Evolutionary conservation across 2,113 vertebrate genomes (phyloP).

Genomic region (Paraplagusia blochii): DNA sequence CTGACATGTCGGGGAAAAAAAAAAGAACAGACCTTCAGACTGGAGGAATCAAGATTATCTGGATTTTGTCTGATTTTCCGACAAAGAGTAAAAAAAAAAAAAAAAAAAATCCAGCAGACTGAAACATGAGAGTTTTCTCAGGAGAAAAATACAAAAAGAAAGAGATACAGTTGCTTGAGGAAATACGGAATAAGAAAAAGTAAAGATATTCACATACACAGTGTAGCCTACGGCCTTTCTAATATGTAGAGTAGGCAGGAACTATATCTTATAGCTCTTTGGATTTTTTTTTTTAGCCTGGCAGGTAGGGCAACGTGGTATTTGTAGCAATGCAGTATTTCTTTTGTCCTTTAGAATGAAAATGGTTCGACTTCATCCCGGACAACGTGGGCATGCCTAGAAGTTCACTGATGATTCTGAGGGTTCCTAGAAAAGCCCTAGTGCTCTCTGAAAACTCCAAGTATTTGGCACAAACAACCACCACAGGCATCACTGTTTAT

Average conservation of each 20-base stretch:
- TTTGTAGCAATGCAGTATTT: no score
- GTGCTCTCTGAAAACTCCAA: constrained; percentile 1
- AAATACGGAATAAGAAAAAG: constrained; percentile 24
- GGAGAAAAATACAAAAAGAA: constrained; percentile 22
- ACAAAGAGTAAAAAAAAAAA: constrained; percentile 4
- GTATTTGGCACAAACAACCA: not conserved
- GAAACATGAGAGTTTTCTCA: constrained; percentile 3
- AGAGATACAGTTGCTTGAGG: constrained; percentile 18
- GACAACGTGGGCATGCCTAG: no score
- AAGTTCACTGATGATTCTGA: no score
- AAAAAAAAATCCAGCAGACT: constrained; percentile 9
- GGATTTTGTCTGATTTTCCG: constrained; percentile 13
- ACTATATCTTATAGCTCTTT: no score
- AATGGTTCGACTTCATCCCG: no score
- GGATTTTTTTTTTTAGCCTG: no score
- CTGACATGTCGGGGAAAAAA: constrained; percentile 55
- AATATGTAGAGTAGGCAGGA: no score
- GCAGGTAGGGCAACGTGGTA: no score
- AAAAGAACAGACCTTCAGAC: not conserved
- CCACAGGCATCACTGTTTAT: constrained; percentile 4
- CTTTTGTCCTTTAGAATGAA: no score
- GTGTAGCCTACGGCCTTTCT: no score
- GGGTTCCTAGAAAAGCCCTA: constrained; percentile 10
- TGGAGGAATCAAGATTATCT: constrained; percentile 19
- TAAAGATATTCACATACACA: constrained; percentile 21